Base-by-base conservation (phyloP, 92 coral and sea anemone genomes). In the Phenganax subtilis region DNA sequence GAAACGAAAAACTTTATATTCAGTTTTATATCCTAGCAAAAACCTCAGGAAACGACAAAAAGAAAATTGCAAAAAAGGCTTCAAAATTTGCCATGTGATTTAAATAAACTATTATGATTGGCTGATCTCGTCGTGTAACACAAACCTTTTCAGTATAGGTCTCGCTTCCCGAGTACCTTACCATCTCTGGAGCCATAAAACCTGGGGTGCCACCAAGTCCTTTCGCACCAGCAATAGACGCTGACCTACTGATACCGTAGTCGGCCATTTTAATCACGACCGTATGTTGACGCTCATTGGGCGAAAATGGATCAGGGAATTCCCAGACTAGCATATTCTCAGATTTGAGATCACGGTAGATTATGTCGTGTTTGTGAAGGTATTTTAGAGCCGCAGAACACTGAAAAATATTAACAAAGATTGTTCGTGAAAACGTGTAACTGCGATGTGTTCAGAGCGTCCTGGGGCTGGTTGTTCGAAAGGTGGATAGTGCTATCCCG, bases 171-270 rank as follows among this genome's bases (percentile, higher is more conserved):
- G 93, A 92, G 88, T 92, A 96, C 86, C 92, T 96, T 87, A 90
- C 97, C 61, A 96, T 96, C 75, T 96, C 99, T 5, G 99, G 99
- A 81, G 99, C 99, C 99, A 96, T 96, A 75, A 96, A 96, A 54
- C 99, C 99, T 7, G 97, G 99, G 75, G 99, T 96, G 61, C 99
- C 99, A 27, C 99, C 99, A 51, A 96, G 93, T 28, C 99, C 99
- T 83, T 96, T 96, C 82, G 93, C 89, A 66, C 99, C 99, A 11
- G 97, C 93, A 71, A 96, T 80, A 0, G 97, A 92, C 86, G 97
- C 99, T 89, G 97, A 89, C 89, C 96, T 86, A 68, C 99, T 96
- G 84, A 96, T 96, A 87, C 99, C 99, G 91, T 96, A 96, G 92
- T 96, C 99, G 52, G 99, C 99, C 14, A 96, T 84, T 73, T 96